Evolutionary conservation across 2,888 invertebrate species (phyloP), one percentile per base, ranked within the genome.

Genomic region (Fragum whitleyi): DNA sequence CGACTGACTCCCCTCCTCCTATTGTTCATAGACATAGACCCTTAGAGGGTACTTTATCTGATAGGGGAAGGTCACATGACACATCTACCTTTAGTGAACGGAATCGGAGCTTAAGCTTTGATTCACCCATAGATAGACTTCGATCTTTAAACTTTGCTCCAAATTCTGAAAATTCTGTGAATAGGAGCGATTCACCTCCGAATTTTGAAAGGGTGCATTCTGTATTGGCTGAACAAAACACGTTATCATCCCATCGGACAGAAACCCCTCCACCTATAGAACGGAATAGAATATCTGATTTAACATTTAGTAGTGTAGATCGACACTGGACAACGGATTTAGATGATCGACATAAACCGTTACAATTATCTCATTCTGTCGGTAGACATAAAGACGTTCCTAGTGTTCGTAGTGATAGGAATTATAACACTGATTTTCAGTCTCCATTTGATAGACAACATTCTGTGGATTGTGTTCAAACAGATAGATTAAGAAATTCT

Each of bases 391-490:
- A 57, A 59, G 55, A 62, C 59, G 57, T 72, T 29, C 73, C 61
- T 26, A 68, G 47, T 55, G 61, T 39, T 59, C 55, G 71, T 53
- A 72, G 59, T 68, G 84, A 85, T 74, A 72, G 77, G n/a, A 74
- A 68, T 77, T 23, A 69, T 19, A 69, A 77, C 23, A 79, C 79
- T 62, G 77, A 80, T 23, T 59, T 77, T 42, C 80, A 77, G 19
- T 75, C 83, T 0, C 71, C 71, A 19, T 78, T 81, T 51, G 73
- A 85, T 55, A 59, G 85, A 53, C 85, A 82, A 28, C 53, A 77
- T 23, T 85, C 85, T 28, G 85, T 85, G 14, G 85, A 85, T 57
- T 79, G 85, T 76, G 77, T 82, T 68, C 85, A 79, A 26, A 62
- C 77, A n/a, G 85, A 85, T 36, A 77, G 77, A 39, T 28, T 81